These are phyloP conservation scores for Chiloscyllium punctatum DNA, from an alignment of 2,797 vertebrate species.

Conservation along the genomic window DNA sequence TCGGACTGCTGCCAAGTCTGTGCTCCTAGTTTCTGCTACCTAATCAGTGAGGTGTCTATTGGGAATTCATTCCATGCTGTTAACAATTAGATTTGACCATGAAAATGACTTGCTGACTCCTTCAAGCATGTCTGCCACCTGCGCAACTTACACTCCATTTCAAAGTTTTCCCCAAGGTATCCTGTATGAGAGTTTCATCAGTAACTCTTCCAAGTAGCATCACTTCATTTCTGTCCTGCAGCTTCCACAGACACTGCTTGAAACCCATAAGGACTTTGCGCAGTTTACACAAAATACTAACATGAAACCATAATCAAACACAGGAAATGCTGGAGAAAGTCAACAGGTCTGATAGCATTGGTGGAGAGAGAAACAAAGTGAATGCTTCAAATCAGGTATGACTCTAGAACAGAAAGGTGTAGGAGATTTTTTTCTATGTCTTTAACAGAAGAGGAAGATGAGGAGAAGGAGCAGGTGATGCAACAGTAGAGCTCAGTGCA, in stretches of 20 bases:
- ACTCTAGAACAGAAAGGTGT: too few species aligned
- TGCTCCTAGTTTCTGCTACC: background rate
- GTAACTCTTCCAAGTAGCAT: background rate
- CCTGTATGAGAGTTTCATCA: background rate
- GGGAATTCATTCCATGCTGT: background rate
- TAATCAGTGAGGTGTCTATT: background rate
- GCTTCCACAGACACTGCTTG: background rate
- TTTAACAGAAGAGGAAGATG: too few species aligned
- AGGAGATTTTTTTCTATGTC: too few species aligned
- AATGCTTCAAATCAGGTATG: too few species aligned
- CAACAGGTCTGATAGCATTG: too few species aligned
- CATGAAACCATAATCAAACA: background rate
- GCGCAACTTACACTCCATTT: background rate
- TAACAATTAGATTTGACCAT: background rate
- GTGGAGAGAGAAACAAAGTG: too few species aligned
- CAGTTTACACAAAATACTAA: background rate
- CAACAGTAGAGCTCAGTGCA: too few species aligned
- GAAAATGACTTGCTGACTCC: background rate
- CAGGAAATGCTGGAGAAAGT: too few species aligned
- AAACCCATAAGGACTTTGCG: background rate
- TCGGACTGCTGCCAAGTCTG: background rate
- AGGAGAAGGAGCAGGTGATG: too few species aligned
- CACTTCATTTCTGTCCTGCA: background rate
- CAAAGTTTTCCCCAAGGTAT: background rate
- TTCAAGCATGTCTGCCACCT: background rate